Evolutionary conservation across 2,113 vertebrate genomes (phyloP).

Genomic region (Dolichotis patagonum): DNA sequence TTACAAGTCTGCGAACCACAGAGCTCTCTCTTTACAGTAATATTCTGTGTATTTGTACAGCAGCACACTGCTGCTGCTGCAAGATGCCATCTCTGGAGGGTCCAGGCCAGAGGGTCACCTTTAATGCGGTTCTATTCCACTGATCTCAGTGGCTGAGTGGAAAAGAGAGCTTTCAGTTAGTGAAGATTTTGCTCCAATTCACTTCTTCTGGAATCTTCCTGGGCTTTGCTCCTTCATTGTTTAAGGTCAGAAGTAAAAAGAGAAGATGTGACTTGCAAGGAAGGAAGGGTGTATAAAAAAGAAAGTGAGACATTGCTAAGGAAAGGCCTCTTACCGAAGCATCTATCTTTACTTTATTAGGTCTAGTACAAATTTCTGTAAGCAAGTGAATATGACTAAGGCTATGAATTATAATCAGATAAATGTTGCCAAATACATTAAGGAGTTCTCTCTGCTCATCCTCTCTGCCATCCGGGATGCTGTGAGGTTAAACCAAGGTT

Average conservation of each 20-base stretch:
- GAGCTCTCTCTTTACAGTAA: slow-evolving; percentile 53
- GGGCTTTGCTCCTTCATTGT: not conserved
- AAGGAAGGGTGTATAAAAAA: not conserved
- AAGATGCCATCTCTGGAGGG: slow-evolving; percentile 73
- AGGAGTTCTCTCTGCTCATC: not conserved
- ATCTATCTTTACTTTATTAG: slow-evolving; percentile 50
- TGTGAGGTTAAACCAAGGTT: slow-evolving; percentile 5
- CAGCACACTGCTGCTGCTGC: slow-evolving; percentile 25
- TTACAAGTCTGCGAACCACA: slow-evolving; percentile 68
- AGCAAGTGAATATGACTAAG: slow-evolving; percentile 29
- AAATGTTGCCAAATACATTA: not conserved
- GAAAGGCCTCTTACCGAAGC: not conserved
- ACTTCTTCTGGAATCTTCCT: slow-evolving; percentile 50
- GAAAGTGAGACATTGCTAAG: not conserved
- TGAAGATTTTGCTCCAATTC: not conserved
- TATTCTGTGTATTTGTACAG: slow-evolving; percentile 77
- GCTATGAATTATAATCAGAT: slow-evolving; percentile 50
- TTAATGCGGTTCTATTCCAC: slow-evolving; percentile 70
- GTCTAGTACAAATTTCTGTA: not conserved
- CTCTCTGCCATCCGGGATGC: not conserved
- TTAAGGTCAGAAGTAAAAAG: slow-evolving; percentile 56
- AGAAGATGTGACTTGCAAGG: not conserved
- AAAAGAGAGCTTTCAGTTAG: slow-evolving; percentile 45
- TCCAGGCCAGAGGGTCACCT: slow-evolving; percentile 60
- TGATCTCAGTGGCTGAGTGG: slow-evolving; percentile 43